Evolutionary conservation across 2,888 invertebrate genomes (phyloP).

Genomic region (Aphodius sticticus): DNA sequence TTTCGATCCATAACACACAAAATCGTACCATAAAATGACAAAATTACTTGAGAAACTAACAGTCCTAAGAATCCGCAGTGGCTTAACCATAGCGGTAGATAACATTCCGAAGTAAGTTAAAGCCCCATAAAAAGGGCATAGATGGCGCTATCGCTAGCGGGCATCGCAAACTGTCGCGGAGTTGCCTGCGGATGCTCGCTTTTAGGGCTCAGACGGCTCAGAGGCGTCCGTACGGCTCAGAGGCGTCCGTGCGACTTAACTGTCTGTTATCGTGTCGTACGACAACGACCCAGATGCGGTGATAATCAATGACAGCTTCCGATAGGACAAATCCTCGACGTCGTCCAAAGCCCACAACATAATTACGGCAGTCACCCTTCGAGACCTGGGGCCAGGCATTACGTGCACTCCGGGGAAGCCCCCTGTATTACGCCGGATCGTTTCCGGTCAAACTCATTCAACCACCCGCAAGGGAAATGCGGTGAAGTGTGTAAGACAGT

Average conservation of each 20-base stretch:
- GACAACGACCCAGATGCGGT: slow-evolving; percentile 21
- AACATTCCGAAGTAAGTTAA: slow-evolving; percentile 16
- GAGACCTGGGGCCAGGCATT: background rate
- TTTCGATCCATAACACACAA: no score
- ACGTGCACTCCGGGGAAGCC: background rate
- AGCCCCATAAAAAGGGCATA: slow-evolving; percentile 21
- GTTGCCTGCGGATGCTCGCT: background rate
- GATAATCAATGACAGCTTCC: slow-evolving; percentile 51
- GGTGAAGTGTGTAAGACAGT: background rate
- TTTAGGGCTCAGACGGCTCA: slow-evolving; percentile 12
- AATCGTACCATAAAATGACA: no score
- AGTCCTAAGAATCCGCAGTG: background rate
- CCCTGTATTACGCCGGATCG: no score
- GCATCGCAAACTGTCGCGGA: slow-evolving; percentile 18
- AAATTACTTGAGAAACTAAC: no score
- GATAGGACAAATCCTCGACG: slow-evolving; percentile 46
- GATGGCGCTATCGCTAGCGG: slow-evolving; percentile 20
- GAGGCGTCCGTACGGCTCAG: slow-evolving; percentile 1
- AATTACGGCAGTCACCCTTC: background rate
- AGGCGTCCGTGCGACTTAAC: slow-evolving; percentile 12
- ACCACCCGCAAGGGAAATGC: no score
- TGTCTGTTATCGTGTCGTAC: slow-evolving; percentile 13
- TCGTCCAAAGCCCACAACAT: background rate
- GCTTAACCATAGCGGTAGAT: background rate
- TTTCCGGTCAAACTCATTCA: no score